A percentile compares a stretch with the other conserved stretches of the same genome.
phyloP scores from a whole-genome alignment of 2,113 vertebrate species.

The Microtus montanus region DNA sequence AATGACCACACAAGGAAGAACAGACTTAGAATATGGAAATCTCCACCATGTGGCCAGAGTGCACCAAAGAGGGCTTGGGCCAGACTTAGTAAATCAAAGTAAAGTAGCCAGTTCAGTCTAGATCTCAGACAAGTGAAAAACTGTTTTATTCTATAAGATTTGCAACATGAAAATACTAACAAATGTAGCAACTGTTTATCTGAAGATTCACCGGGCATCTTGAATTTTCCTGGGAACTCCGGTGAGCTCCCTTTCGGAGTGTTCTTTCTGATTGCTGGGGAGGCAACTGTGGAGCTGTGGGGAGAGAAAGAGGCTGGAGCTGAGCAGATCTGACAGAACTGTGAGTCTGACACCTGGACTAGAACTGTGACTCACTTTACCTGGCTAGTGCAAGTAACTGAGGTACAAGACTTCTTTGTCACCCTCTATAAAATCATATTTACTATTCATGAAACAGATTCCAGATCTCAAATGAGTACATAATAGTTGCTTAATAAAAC shows the following conservation, averaged over 20 bases:
- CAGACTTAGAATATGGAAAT: neutral
- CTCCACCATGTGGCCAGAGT: neutral
- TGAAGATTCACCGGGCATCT: neutral
- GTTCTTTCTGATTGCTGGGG: neutral
- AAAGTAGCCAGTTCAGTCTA: neutral
- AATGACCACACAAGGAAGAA: neutral
- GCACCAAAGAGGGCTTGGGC: neutral
- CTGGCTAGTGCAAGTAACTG: neutral
- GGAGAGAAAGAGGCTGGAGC: neutral
- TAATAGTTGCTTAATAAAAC: neutral
- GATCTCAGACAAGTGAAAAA: neutral
- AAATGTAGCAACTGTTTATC: neutral
- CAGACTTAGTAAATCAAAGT: neutral
- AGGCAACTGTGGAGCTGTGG: neutral
- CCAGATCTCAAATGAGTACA: neutral
- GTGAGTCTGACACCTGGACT: neutral
- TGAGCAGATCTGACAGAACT: neutral
- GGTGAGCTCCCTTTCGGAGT: neutral
- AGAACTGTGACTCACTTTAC: neutral
- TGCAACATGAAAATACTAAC: neutral
- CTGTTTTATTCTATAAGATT: neutral
- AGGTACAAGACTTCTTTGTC: neutral
- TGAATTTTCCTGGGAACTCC: neutral
- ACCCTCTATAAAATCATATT: neutral
- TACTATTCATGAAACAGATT: neutral